Base-by-base conservation (phyloP, 1,140 invertebrate species). In the Lucilia sericata region DNA sequence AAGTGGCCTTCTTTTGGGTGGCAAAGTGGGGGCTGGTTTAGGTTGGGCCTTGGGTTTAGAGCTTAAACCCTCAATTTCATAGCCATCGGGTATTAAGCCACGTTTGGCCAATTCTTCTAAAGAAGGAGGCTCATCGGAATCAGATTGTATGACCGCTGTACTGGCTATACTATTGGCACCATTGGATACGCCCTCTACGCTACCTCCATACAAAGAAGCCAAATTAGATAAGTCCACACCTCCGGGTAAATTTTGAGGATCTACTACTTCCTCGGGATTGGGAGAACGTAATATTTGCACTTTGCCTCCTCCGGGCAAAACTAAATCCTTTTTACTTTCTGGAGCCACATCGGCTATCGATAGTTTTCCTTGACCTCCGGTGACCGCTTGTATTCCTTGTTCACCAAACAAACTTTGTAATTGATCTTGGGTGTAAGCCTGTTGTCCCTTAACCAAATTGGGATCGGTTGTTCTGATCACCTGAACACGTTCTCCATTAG, bases 1-100 rank as follows among this genome's bases (percentile, higher is more conserved):
- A 97, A 0, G 96, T 96, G 0, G 96, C 95, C 88, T 96, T 96
- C 89, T 96, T 96, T 95, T 94, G 17, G 93, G 93, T 82, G 94
- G 90, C 1, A 93, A 92, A n/a, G 96, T 92, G 87, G 95, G 93
- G 89, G 96, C 95, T 2, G 96, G 88, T 88, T 96, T 94, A 2
- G 96, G 88, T 83, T 86, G 82, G 1, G 86, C 78, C 5, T 87
- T 84, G 84, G 93, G 94, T 13, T 95, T 95, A 84, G 94, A 94
- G 36, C 93, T 94, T 78, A 96, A 94, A 85, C 94, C 94, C 51
- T 96, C 93, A 1, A 96, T 92, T 90, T 97, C 95, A 86, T 95
- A 96, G 30, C 95, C 96, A 14, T 95, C 95, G 7, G 96, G 95
- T 82, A 96, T 89, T 0, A 94, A 86, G 0, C 94, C 95, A 2